Conservation (phyloP, 37 sponge, comb jelly and placozoan genomes). For the Chondrosia reniformis region DNA sequence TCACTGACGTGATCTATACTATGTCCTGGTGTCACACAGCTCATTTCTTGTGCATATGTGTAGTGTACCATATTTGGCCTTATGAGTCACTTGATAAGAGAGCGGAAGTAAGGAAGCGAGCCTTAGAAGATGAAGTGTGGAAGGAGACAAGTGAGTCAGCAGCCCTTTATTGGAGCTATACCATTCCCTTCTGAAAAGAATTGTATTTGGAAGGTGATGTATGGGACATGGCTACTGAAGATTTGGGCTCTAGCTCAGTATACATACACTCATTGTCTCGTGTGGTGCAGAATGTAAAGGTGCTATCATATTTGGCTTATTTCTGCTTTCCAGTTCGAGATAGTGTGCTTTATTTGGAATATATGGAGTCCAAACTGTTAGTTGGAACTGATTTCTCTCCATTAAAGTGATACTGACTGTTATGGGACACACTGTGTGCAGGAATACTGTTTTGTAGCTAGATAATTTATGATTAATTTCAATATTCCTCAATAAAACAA, state of each 20-base stretch:
- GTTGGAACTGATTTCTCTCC: constrained; percentile 20
- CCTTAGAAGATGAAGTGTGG: constrained; percentile 16
- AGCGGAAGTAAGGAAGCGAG: neutral
- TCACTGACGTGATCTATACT: neutral
- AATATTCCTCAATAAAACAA: too few relatives aligned
- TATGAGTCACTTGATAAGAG: constrained; percentile 30
- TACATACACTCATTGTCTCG: too few relatives aligned
- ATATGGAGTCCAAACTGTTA: neutral
- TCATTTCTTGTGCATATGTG: neutral
- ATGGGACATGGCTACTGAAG: too few relatives aligned
- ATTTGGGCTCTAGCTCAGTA: too few relatives aligned
- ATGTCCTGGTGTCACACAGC: neutral
- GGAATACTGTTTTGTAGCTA: too few relatives aligned
- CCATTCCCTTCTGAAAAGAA: too few relatives aligned
- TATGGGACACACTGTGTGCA: too few relatives aligned
- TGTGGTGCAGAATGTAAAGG: too few relatives aligned
- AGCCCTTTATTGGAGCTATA: too few relatives aligned
- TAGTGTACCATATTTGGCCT: constrained; percentile 27
- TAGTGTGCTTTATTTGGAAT: neutral
- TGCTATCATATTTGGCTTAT: too few relatives aligned
- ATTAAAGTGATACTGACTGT: constrained; percentile 18
- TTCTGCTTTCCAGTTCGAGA: neutral
- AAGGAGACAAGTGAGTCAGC: constrained; percentile 29
- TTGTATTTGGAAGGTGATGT: too few relatives aligned
- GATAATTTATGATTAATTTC: too few relatives aligned